Evolutionary conservation across 2,113 vertebrate genomes (phyloP).

Genomic region (Arvicanthis niloticus): DNA sequence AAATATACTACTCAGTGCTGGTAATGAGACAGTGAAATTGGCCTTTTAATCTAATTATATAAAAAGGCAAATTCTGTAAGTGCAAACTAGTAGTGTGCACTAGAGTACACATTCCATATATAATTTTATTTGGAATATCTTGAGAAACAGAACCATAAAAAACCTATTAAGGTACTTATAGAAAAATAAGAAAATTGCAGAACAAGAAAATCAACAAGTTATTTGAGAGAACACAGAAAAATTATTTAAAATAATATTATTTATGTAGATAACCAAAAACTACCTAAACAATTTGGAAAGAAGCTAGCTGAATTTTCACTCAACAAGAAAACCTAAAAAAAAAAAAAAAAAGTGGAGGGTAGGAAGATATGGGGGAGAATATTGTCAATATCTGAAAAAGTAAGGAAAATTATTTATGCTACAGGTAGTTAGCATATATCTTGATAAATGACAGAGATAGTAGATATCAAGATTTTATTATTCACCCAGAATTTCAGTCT

Average conservation of each 20-base stretch:
- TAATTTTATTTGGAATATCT: not conserved
- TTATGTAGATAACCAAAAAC: not conserved
- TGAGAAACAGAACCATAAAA: constrained; percentile 44
- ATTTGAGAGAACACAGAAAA: not conserved
- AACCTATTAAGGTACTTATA: constrained; percentile 2
- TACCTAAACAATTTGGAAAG: not conserved
- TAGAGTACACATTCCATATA: not conserved
- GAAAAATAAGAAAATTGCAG: constrained; percentile 24
- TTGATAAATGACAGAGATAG: constrained; percentile 46
- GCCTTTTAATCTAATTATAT: not conserved
- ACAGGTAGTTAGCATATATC: not conserved
- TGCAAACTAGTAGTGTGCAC: not conserved
- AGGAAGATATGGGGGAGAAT: not conserved
- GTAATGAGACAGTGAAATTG: not conserved
- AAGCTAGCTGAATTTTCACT: not conserved
- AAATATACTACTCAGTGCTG: not conserved
- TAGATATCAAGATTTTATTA: not conserved
- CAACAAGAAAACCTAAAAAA: not conserved
- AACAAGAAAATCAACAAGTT: not conserved
- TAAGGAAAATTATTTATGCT: constrained; percentile 10
- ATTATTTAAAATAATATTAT: constrained; percentile 40
- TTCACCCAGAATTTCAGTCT: not conserved
- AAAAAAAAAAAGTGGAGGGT: not conserved
- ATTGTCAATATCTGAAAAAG: constrained; percentile 2
- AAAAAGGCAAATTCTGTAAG: not conserved